These are phyloP conservation scores for Trichomycterus rosablanca DNA, from an alignment of 2,113 vertebrate genomes.

Conservation along the genomic window DNA sequence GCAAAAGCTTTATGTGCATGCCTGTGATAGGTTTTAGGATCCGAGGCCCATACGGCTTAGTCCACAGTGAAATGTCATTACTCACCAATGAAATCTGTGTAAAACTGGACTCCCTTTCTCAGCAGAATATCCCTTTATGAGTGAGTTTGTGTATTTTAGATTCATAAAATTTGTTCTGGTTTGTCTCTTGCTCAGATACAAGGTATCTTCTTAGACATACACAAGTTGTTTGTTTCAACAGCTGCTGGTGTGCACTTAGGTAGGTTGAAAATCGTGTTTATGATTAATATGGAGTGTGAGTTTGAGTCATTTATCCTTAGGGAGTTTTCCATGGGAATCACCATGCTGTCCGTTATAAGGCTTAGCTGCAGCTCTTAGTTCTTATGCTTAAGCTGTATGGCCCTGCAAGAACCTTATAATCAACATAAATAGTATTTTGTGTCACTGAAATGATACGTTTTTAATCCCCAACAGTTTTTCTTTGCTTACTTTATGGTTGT, in stretches of 20 bases:
- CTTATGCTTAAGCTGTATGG: neutral
- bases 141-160: neutral
- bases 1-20: neutral
- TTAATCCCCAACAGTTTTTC: no score
- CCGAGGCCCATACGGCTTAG: neutral
- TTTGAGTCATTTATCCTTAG: neutral
- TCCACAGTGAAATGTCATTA: slow-evolving; percentile 50
- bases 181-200: slow-evolving; percentile 21
- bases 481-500: no score
- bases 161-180: slow-evolving; percentile 15
- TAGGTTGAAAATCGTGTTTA: no score
- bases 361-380: neutral
- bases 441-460: slow-evolving; percentile 4
- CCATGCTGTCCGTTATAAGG: neutral
- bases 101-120: slow-evolving; percentile 51
- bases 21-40: neutral
- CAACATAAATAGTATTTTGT: slow-evolving; percentile 7
- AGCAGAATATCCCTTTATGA: slow-evolving; percentile 12
- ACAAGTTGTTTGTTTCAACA: no score
- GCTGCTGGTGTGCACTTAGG: no score
- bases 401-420: neutral
- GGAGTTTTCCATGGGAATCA: slow-evolving; percentile 1
- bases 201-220: no score
- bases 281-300: no score
- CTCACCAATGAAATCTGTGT: slow-evolving; percentile 57